Conservation (phyloP, 1,140 invertebrate genomes). For the Bombus sibiricus region DNA sequence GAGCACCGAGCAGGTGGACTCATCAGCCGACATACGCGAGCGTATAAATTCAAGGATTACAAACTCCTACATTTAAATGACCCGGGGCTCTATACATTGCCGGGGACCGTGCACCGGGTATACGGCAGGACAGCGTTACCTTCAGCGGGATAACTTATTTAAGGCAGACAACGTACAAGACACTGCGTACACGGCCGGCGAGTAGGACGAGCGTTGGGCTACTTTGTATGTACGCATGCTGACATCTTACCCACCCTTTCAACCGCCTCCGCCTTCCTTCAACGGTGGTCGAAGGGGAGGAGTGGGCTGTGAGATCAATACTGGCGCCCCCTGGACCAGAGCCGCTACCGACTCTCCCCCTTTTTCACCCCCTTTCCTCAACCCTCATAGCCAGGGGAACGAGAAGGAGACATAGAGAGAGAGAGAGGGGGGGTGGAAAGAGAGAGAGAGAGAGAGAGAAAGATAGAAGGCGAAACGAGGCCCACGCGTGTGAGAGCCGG, state of each 20-base stretch:
- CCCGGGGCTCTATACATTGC: background rate
- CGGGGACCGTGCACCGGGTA: slow-evolving; percentile 6
- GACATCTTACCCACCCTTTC: slow-evolving; percentile 80
- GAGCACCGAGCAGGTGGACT: background rate
- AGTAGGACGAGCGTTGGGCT: slow-evolving; percentile 69
- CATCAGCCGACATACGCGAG: background rate
- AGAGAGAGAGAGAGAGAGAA: background rate
- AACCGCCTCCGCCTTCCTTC: slow-evolving; percentile 73
- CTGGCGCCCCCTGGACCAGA: slow-evolving; percentile 79
- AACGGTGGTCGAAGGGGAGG: slow-evolving; percentile 65
- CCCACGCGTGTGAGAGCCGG: slow-evolving; percentile 77
- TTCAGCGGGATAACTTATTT: slow-evolving; percentile 66
- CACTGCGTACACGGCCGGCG: slow-evolving; percentile 55
- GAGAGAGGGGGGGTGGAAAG: accelerated
- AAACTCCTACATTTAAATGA: slow-evolving; percentile 45
- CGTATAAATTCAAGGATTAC: slow-evolving; percentile 33
- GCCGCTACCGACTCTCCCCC: slow-evolving; percentile 57
- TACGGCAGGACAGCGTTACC: slow-evolving; percentile 31
- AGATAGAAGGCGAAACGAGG: slow-evolving; percentile 39
- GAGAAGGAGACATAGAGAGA: background rate
- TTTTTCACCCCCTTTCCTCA: slow-evolving; percentile 37
- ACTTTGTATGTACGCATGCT: slow-evolving; percentile 83
- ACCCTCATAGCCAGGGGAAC: slow-evolving; percentile 47
- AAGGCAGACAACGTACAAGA: slow-evolving; percentile 64
- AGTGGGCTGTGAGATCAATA: slow-evolving; percentile 77